Percentiles rank a stretch among this genome's conserved stretches.
Conservation (phyloP, 2,888 invertebrate species). For the Parnassius smintheus region DNA sequence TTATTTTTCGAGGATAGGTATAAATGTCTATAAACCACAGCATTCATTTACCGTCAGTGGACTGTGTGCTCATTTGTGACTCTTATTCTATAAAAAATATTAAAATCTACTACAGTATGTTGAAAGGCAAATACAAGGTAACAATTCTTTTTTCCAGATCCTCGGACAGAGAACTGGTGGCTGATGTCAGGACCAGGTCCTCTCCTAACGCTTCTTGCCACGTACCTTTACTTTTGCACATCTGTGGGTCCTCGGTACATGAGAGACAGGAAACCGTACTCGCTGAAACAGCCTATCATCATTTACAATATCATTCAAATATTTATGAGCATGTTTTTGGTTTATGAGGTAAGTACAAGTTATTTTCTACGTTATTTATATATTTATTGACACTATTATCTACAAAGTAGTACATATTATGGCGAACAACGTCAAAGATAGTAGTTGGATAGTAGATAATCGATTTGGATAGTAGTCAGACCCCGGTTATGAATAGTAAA, state of each 20-base stretch:
- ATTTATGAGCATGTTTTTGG: constrained; percentile 88
- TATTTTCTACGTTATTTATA: background rate
- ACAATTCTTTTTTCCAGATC: constrained; percentile 68
- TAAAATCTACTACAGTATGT: too few species aligned
- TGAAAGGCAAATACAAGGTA: too few species aligned
- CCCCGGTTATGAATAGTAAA: too few species aligned
- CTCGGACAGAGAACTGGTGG: constrained; percentile 88
- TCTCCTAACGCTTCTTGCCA: constrained; percentile 82
- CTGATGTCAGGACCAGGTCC: constrained; percentile 89
- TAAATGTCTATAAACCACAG: too few species aligned
- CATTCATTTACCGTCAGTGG: too few species aligned
- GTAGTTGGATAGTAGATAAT: too few species aligned
- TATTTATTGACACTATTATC: background rate
- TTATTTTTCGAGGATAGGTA: too few species aligned
- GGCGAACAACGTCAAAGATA: too few species aligned
- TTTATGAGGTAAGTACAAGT: constrained; percentile 64
- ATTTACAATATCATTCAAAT: constrained; percentile 95
- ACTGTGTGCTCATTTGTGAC: too few species aligned
- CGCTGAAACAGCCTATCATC: constrained; percentile 86
- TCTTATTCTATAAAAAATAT: too few species aligned
- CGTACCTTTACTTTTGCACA: constrained; percentile 87
- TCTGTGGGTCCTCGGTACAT: constrained; percentile 89
- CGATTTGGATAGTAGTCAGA: too few species aligned
- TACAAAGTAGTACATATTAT: too few species aligned
- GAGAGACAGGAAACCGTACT: constrained; percentile 87